Base-by-base conservation (phyloP, 2,888 invertebrate species). In the Cephalotes varians region DNA sequence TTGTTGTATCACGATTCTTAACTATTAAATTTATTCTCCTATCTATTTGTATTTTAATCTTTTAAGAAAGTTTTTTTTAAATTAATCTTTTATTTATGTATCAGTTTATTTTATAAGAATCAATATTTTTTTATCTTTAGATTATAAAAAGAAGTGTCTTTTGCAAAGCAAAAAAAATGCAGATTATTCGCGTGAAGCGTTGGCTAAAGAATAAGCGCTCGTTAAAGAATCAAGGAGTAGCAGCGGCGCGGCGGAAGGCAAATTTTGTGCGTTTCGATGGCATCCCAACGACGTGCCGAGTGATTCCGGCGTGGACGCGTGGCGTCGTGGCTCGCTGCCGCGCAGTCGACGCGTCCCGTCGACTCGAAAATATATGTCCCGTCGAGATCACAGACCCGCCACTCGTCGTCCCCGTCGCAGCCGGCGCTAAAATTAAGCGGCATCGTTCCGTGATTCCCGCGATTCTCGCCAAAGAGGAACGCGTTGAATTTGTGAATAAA, bases 391-490 rank as follows among this genome's bases (percentile, higher is more conserved):
- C 86, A 93, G 90, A 88, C 91, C n/a, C 91, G 89, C 91, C 90
- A 91, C 92, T 91, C 91, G 92, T 92, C 90, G 92, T 91, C 88
- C 85, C 86, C 31, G 51, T 58, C 72, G 28, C n/a, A n/a, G 56
- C 77, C 86, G 83, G 81, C 88, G 91, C 93, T 93, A 93, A 93
- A 93, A 93, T 93, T 93, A 93, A 92, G 91, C 89, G 87, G 81
- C 90, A 87, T 88, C 76, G 81, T 65, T 69, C 40, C 3, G 21
- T 15, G 76, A 62, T 85, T 82, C 81, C 77, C 62, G 7, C 9
- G 84, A 65, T 83, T 87, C 87, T 87, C 85, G 86, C 64, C 85
- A 81, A 81, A 80, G 84, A 84, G 74, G 69, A 85, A 81, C 67
- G 71, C 80, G 64, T 65, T 65, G 85, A 82, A 85, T 84, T 83